A percentile compares a stretch with the other conserved stretches of the same genome.
phyloP scores from a whole-genome alignment of 2,113 vertebrate species.

The Hemicordylus capensis region DNA sequence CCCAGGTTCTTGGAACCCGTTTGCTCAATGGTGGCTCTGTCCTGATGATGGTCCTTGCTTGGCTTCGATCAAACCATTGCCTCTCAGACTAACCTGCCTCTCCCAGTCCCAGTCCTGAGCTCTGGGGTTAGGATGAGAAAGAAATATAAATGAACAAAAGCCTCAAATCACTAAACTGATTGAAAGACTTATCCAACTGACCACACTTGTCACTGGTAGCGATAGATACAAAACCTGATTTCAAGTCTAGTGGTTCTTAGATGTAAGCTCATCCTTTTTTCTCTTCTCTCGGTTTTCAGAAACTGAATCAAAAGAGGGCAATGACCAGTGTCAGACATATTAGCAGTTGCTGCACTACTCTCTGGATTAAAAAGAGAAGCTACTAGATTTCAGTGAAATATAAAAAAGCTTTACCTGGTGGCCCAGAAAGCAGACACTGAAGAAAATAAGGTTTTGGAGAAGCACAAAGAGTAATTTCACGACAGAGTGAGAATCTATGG shows the following conservation, averaged over 20 bases:
- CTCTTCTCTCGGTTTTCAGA: constrained; percentile 13
- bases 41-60: too few species aligned
- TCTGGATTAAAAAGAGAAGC: constrained; percentile 27
- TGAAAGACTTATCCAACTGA: background rate
- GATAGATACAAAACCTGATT: constrained; percentile 6
- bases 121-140: background rate
- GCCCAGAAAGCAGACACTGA: constrained; percentile 16
- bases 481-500: constrained; percentile 37
- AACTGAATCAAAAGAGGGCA: constrained; percentile 35
- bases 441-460: constrained; percentile 37
- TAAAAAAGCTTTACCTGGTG: background rate
- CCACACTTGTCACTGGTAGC: background rate
- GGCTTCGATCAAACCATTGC: background rate
- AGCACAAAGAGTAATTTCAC: constrained; percentile 51
- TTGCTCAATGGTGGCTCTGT: too few species aligned
- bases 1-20: too few species aligned
- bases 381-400: constrained; percentile 11
- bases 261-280: constrained; percentile 52
- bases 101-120: background rate
- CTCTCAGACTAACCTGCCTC: background rate
- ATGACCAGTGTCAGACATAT: constrained; percentile 21
- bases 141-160: background rate
- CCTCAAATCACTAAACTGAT: background rate
- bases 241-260: background rate
- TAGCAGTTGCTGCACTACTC: constrained; percentile 37